A percentile compares a stretch with the other conserved stretches of the same genome.
Conservation (phyloP, 2,888 invertebrate genomes). For the Phanerotoma sp. region DNA sequence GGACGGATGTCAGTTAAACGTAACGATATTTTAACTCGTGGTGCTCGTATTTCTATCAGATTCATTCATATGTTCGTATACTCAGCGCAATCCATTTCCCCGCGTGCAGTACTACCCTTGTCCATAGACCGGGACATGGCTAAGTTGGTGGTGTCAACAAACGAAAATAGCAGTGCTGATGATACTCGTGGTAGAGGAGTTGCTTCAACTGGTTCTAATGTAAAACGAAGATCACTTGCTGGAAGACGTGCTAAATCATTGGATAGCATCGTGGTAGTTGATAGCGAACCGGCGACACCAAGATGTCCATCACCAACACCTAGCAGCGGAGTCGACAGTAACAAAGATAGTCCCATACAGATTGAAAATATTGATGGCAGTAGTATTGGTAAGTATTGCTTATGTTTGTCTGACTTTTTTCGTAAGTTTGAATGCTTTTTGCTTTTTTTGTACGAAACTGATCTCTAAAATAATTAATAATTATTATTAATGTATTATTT, state of each 20-base stretch:
- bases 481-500: no score
- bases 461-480: no score
- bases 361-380: slow-evolving; percentile 72
- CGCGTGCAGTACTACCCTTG: slow-evolving; percentile 52
- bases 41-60: slow-evolving; percentile 1
- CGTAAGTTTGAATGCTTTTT: no score
- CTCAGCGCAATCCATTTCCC: slow-evolving; percentile 41
- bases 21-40: slow-evolving; percentile 2
- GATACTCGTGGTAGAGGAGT: slow-evolving; percentile 31
- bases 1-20: background rate
- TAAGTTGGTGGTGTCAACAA: slow-evolving; percentile 45
- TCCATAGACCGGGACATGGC: slow-evolving; percentile 57
- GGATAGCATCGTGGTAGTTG: slow-evolving; percentile 54
- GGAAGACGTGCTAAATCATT: slow-evolving; percentile 53
- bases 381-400: slow-evolving; percentile 60
- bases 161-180: slow-evolving; percentile 23
- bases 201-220: no score
- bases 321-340: slow-evolving; percentile 84
- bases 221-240: slow-evolving; percentile 41
- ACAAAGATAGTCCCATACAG: slow-evolving; percentile 82
- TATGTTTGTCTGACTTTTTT: no score
- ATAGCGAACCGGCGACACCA: slow-evolving; percentile 63
- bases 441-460: no score
- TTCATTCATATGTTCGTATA: slow-evolving; percentile 31
- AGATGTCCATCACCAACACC: slow-evolving; percentile 87